Conservation (phyloP, 92 coral and sea anemone species). For the Parazoanthus swiftii region DNA sequence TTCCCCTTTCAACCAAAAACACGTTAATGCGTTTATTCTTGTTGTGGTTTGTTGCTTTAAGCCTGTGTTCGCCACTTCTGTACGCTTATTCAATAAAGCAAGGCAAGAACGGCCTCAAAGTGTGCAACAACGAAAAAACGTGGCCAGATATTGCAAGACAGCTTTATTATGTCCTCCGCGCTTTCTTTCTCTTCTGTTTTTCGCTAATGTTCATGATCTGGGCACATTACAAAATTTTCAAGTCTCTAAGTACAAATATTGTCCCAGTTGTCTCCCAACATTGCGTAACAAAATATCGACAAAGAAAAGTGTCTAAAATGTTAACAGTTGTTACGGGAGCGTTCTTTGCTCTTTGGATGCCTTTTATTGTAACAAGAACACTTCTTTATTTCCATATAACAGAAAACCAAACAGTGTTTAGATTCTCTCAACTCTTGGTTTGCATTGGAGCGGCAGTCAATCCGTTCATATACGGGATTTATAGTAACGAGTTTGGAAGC, state of each 20-base stretch:
- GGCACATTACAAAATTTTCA: slow-evolving; percentile 14
- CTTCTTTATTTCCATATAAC: slow-evolving; percentile 16
- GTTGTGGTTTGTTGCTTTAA: background rate
- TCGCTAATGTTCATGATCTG: slow-evolving; percentile 11
- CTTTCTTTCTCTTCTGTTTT: background rate
- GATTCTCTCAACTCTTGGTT: slow-evolving; percentile 7
- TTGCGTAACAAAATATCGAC: background rate
- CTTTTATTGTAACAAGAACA: slow-evolving; percentile 15
- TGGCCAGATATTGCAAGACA: slow-evolving; percentile 27
- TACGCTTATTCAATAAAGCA: slow-evolving; percentile 6
- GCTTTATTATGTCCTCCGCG: background rate
- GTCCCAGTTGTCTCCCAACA: background rate
- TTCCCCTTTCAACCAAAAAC: background rate
- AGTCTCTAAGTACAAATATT: background rate
- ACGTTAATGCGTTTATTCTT: background rate
- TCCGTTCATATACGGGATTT: slow-evolving; percentile 5
- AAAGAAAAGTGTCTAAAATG: slow-evolving; percentile 17
- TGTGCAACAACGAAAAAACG: background rate
- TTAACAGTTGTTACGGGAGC: slow-evolving; percentile 4
- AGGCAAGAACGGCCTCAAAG: background rate
- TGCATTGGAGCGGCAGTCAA: slow-evolving; percentile 16
- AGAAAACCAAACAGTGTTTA: background rate
- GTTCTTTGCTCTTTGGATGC: slow-evolving; percentile 9
- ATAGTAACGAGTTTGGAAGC: slow-evolving; percentile 7
- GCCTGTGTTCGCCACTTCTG: background rate